Evolutionary conservation across 2,797 vertebrate species (phyloP).

Genomic region (Sebastes flavidus): DNA sequence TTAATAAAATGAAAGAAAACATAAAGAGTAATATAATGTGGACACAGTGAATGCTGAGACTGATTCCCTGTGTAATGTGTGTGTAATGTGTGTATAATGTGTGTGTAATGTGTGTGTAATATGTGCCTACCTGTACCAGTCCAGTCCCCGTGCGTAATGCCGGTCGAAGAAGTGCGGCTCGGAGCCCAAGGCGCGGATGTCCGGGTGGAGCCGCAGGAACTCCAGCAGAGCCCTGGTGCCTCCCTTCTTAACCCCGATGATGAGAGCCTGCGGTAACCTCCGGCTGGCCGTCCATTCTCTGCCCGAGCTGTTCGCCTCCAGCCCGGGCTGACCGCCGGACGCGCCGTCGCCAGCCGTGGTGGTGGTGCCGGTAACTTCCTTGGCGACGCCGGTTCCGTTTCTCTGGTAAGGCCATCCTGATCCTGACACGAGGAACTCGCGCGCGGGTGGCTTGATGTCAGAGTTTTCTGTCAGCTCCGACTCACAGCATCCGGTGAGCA

Average conservation of each 20-base stretch:
- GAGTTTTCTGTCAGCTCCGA: slow-evolving; percentile 67
- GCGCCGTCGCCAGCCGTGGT: slow-evolving; percentile 24
- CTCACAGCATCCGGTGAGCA: slow-evolving; percentile 78
- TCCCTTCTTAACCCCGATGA: slow-evolving; percentile 86
- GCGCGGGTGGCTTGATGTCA: slow-evolving; percentile 38
- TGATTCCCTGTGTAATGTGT: not conserved
- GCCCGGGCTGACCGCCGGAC: slow-evolving; percentile 26
- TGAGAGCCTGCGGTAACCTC: slow-evolving; percentile 84
- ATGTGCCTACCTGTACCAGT: slow-evolving; percentile 84
- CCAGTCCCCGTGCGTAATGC: slow-evolving; percentile 85
- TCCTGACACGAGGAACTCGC: slow-evolving; percentile 42
- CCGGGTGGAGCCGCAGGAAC: slow-evolving; percentile 86
- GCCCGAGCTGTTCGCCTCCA: slow-evolving; percentile 67
- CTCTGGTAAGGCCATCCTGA: slow-evolving; percentile 58
- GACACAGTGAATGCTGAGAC: too few relatives aligned
- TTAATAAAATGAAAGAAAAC: not conserved
- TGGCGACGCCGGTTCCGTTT: slow-evolving; percentile 47
- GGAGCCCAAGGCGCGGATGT: slow-evolving; percentile 84
- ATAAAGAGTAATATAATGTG: accelerated
- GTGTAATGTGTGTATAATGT: too few relatives aligned
- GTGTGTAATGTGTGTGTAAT: not conserved
- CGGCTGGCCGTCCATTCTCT: slow-evolving; percentile 81
- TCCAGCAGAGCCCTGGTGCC: slow-evolving; percentile 85
- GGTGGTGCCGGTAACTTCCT: not conserved
- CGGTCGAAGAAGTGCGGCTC: slow-evolving; percentile 88